Evolutionary conservation across 2,888 invertebrate genomes (phyloP), one percentile per base, ranked within the genome.

Genomic region (Agrochola lota): DNA sequence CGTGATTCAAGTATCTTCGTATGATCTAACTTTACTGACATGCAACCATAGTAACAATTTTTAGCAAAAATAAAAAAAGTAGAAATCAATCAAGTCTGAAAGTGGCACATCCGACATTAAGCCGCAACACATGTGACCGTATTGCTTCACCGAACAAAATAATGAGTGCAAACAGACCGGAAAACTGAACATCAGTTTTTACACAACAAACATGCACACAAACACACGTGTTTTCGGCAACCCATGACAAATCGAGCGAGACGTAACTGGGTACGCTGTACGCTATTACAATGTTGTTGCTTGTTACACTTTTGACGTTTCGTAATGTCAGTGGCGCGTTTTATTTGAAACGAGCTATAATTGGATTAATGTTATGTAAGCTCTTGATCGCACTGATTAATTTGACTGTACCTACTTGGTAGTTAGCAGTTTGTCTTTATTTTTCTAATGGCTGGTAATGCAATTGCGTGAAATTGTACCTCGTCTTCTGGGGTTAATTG

Each of bases 211-310:
- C 55, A 68, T 74, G 17, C 62, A 69, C 46, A 66, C 30, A 69
- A 52, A 46, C 85, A 84, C 85, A 81, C 83, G 85, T 88, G 88
- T 88, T 90, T 88, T 90, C 88, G 88, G 85, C 89, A 92, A 88
- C 86, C 89, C 88, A 83, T 83, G 87, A 74, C 92, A 90, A 93
- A 92, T 91, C 90, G 85, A 82, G 85, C 91, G 91, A 87, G 83
- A 91, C 92, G 89, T 89, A 89, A 91, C 90, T 83, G 83, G 87
- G 84, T 79, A 78, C 83, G 75, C 15, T 17, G 46, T 86, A 80
- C n/a, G n/a, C n/a, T n/a, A n/a, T n/a, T n/a, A n/a, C 72, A 67
- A 64, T 23, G 71, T 86, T 86, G 69, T 88, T 86, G 77, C 75
- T 87, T 86, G 80, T 88, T 88, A 85, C 79, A 88, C 67, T 87